Base-by-base conservation (phyloP, 1,140 invertebrate genomes). In the Scaptomyza pallida region DNA sequence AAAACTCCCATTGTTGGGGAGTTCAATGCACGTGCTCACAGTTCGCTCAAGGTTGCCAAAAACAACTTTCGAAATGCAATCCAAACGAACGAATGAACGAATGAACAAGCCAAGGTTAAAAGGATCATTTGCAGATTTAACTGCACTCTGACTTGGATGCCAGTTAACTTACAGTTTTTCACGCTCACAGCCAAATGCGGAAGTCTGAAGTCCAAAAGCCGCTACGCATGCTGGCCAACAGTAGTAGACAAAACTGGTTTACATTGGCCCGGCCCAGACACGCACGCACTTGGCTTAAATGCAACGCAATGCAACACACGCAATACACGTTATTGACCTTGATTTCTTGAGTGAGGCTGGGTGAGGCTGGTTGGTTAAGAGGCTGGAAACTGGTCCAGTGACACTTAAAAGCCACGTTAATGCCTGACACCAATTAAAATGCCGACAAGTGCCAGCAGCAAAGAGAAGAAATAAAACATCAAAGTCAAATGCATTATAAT, bases 301-400 rank as follows among this genome's bases (percentile, higher is more conserved):
- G 57, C 50, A 85, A 68, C 55, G 56, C 47, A 51, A 35, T 37
- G 21, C 37, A 51, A 56, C 6, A 9, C 26, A 6, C 23, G 6
- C n/a, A n/a, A n/a, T n/a, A 9, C 23, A 30, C 65, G 75, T 44
- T 78, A 72, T 78, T 89, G 86, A 89, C 86, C 86, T 89, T 89
- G 86, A 89, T 83, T 72, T 78, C 75, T 77, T 52, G 26, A 50
- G 79, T 47, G 26, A 54, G 30, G 48, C 50, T 48, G 64, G 26
- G 45, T 35, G 33, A 35, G 33, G 33, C 8, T 33, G 30, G 30
- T 33, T 33, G 30, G 21, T 10, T 10, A 10, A 33, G 43, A 51
- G 41, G 8, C 16, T 45, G 15, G 15, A 88, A 86, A 86, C 82
- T 86, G 82, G 82, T 86, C 78, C 71, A 82, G 82, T 78, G 82